Conservation (phyloP, 2,888 invertebrate genomes). For the Athrips mouffetella region DNA sequence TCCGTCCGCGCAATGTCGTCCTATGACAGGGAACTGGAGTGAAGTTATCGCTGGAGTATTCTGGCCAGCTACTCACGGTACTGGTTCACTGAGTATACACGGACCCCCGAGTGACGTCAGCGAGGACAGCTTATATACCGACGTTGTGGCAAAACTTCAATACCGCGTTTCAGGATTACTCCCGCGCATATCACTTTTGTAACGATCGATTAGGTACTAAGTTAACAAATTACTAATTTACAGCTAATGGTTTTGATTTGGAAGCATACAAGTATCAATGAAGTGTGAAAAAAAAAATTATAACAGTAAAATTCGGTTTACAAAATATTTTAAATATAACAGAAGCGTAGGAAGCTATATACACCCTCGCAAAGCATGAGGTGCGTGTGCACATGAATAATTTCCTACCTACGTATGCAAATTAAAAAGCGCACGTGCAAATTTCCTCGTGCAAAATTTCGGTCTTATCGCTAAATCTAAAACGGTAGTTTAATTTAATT, state of each 20-base stretch:
- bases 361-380: no score
- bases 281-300: no score
- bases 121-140: slow-evolving; percentile 11
- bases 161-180: slow-evolving; percentile 35
- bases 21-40: neutral
- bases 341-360: neutral
- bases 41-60: slow-evolving; percentile 19
- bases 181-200: no score
- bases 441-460: neutral
- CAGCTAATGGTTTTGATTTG: no score
- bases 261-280: no score
- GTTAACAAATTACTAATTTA: no score
- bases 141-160: slow-evolving; percentile 29
- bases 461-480: slow-evolving; percentile 1
- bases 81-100: slow-evolving; percentile 43
- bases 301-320: no score
- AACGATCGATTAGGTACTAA: no score
- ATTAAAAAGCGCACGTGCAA: neutral
- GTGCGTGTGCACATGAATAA: neutral
- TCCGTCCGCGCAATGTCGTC: neutral
- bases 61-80: slow-evolving; percentile 26
- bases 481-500: no score
- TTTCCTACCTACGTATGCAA: neutral
- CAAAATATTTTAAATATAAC: no score
- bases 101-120: slow-evolving; percentile 31